Base-by-base conservation (phyloP, 2,113 vertebrate species). In the Sphaerodactylus townsendi region DNA sequence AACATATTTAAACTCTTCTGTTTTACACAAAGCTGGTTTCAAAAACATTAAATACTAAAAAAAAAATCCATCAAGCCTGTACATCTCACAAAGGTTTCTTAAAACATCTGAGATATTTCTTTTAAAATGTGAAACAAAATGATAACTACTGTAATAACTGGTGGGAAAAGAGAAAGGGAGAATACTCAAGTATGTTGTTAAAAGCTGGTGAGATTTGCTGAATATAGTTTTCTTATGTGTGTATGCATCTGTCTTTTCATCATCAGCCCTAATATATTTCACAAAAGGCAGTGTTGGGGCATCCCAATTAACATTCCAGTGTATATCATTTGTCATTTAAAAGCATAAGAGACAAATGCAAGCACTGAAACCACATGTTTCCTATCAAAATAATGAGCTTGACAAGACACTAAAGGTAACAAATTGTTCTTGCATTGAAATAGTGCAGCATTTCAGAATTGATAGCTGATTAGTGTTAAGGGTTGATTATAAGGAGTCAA, bases 341-440 rank as follows among this genome's bases (percentile, higher is more conserved):
- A 90, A 53, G 39, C 76, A 82, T n/a, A 10, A 64, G 88, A 92
- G 76, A 86, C 84, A 90, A 85, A 65, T 64, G 59, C 68, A 15
- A 77, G 50, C 48, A 86, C 15, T 86, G 64, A 89, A 28, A 21
- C 70, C 33, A 87, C 65, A 77, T 33, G 88, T 85, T 85, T 84
- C 88, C 71, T 79, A 68, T 81, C 69, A 84, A 93, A 94, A 84
- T 77, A 89, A 91, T 91, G 85, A 90, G 88, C 72, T 82, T 73
- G 0, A 93, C 93, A 81, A 91, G 81, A 77, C 74, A 84, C 81
- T n/a, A 82, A 85, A 33, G 83, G 89, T 83, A 92, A 93, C 71
- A 86, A 84, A 82, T 77, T 90, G 84, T 90, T 92, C 81, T 87
- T 92, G 81, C 79, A 87, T 83, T 92, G 91, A 92, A 92, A 92